Evolutionary conservation across 92 coral and sea anemone species (phyloP), one percentile per base, ranked within the genome.

Genomic region (Phenganax stokvisi): DNA sequence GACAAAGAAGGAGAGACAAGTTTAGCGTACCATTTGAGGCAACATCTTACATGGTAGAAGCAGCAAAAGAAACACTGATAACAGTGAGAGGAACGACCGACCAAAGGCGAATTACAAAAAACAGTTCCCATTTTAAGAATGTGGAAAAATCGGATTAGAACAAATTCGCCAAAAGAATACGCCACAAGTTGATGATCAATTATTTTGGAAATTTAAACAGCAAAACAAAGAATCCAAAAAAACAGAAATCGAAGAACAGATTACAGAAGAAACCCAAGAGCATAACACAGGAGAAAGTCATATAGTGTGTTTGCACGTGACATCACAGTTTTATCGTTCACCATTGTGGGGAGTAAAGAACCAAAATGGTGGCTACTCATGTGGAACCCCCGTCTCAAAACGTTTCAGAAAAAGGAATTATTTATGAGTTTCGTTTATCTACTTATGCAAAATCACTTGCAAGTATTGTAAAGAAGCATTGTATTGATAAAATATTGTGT

Each of bases 321-420:
- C 72, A 20, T 65, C 72, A 65, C 72, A 20, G 15, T 11, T 79
- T 79, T 65, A 79, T 47, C 47, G 30, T 30, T 60, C 83, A 74
- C 83, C 83, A 63, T 79, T 25, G 20, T 79, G 83, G 83, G 83
- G 83, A 63, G 83, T 79, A 47, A 60, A 79, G 54, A 79, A 25
- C 25, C 25, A 20, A 20, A 20, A 20, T 20, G 25, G 25, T 20
- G 25, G 25, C 25, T 20, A 20, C 25, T 56, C 60, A 56, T 8
- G 60, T 56, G 60, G 60, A 56, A 56, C 15, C 60, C 10, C 60
- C 9, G 0, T 9, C 15, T 8, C 9, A 56, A 9, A 56, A 56
- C 60, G 0, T 8, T 9, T 56, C 60, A 56, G 60, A 56, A 20
- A 20, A 20, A 20, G 25, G 25, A 20, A 20, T 20, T 20, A 20